These are phyloP conservation scores for Xiphydria camelus DNA, from an alignment of 2,888 invertebrate genomes.

Conservation along the genomic window DNA sequence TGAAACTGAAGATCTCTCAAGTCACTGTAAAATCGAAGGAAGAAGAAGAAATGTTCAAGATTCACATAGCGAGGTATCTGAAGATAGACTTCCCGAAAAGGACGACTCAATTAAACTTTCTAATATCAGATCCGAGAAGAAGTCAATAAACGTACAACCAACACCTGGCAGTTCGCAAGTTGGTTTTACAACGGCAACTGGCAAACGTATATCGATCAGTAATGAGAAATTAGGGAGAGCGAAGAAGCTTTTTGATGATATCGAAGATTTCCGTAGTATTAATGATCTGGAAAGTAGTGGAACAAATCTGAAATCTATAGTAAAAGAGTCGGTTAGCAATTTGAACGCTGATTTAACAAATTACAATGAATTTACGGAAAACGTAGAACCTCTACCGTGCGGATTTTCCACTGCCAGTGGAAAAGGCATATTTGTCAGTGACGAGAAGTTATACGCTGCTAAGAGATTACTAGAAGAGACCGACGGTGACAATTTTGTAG, in stretches of 20 bases:
- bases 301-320: too few relatives aligned
- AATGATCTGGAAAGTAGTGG: background rate
- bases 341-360: too few relatives aligned
- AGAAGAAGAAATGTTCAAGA: background rate
- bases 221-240: conserved; percentile 21
- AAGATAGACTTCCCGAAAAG: too few relatives aligned
- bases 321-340: background rate
- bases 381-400: background rate
- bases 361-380: too few relatives aligned
- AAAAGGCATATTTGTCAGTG: conserved; percentile 22
- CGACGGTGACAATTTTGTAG: background rate
- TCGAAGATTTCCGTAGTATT: conserved; percentile 2
- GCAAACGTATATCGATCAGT: conserved; percentile 46
- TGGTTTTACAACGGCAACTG: conserved; percentile 53
- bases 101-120: background rate
- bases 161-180: background rate
- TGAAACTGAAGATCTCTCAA: background rate
- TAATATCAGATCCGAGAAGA: background rate
- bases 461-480: conserved; percentile 16
- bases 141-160: background rate
- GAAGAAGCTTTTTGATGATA: conserved; percentile 12
- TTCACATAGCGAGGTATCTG: background rate
- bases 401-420: conserved; percentile 32
- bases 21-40: background rate
- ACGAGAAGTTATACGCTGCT: conserved; percentile 19